Evolutionary conservation across 1,140 invertebrate species (phyloP), one percentile per base, ranked within the genome.

Genomic region (Drosophila saltans): DNA sequence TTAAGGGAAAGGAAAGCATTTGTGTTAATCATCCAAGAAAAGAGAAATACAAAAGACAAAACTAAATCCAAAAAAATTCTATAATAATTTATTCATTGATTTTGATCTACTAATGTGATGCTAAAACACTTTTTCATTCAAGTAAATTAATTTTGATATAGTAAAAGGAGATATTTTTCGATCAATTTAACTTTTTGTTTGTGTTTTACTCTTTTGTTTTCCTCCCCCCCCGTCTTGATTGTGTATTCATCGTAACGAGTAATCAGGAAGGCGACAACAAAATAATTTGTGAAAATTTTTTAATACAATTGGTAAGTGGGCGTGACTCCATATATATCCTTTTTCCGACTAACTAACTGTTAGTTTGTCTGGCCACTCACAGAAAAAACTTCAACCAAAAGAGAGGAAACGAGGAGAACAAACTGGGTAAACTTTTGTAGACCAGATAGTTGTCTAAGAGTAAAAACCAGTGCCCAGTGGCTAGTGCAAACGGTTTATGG

Each of bases 231-330:
- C 28, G 4, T 30, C 4, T 30, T 30, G 2, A 30, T 30, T 16
- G 16, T 16, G 16, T 16, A 16, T 16, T 16, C 16, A 16, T 16
- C 16, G 16, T 16, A 16, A 16, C 16, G 16, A 16, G 45, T 10
- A 52, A 52, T 52, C 57, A 59, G 57, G 33, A 59, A 72, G 76
- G 73, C 69, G 73, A 76, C 65, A 76, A 79, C 75, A 75, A 68
- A 75, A 21, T 59, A 59, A 59, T 59, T 78, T 62, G 65, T 2
- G 24, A 24, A 62, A 58, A 56, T 72, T 33, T 65, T 78, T 30
- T 78, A 78, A 78, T 78, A 69, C 68, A 78, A 78, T 78, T 72
- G 69, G 39, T 57, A 28, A 73, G 57, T 59, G 57, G 57, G 57
- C 33, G 57, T 40, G 36, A 3, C 57, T 10, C 45, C 26, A 52